Evolutionary conservation across 64 coral and sea anemone genomes (phyloP), one percentile per base, ranked within the genome.

Genomic region (Porites lutea): DNA sequence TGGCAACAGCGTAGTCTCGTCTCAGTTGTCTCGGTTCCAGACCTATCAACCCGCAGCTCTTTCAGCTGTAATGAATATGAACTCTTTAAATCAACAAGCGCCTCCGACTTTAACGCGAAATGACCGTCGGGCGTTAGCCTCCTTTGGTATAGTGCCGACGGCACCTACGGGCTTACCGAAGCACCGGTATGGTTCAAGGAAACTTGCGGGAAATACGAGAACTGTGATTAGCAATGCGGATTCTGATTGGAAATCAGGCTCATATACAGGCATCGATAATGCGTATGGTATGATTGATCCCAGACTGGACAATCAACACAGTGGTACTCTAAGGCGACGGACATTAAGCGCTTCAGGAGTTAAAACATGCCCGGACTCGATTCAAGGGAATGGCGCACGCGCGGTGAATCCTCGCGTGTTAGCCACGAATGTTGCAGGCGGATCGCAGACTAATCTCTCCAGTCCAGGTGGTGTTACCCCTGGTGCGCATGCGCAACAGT

Each of bases 291-390:
- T 70, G 63, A 68, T 84, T 67, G 81, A 84, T 68, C 81, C 81
- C 7, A 74, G 95, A 67, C 67, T 88, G 15, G 95, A 96, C 58
- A 90, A 70, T 48, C 95, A 96, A 57, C 75, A 92, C 4, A 88
- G 84, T 44, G 70, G 75, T 9, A 64, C 67, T 11, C n/a, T 91
- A n/a, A 94, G 75, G 74, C 71, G 94, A 71, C 80, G 97, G 57
- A 94, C 97, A n/a, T 90, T 92, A 12, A 99, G 97, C 55, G 97
- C 94, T 8, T 91, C 90, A 8, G 89, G 88, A 2, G n/a, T 90
- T 23, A 79, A 89, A 20, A 86, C 78, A n/a, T 61, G 44, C 45
- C 64, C 84, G 3, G 93, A 95, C 46, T 66, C 89, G 16, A 21
- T 44, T 13, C 55, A 52, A 20, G 84, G 78, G 6, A 94, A 72